Percentiles rank a stretch among this genome's conserved stretches.
These are phyloP conservation scores for Nymphalis polychloros DNA, from an alignment of 2,888 invertebrate species.

Conservation along the genomic window DNA sequence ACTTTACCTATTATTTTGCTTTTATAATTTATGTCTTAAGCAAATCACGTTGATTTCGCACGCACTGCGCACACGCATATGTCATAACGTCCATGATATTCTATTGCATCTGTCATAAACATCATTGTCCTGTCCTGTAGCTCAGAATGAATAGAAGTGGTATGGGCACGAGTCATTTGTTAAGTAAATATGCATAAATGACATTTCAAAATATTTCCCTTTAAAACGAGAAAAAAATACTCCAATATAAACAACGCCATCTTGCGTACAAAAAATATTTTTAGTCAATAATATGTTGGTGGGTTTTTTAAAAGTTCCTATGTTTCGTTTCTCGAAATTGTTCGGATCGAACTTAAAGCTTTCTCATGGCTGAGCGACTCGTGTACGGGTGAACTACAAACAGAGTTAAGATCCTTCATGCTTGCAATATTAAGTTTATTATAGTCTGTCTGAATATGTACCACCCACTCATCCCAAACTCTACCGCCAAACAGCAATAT, in stretches of 20 bases:
- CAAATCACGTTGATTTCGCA: conserved; percentile 46
- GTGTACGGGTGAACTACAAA: no score
- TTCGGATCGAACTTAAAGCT: neutral
- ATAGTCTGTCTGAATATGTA: no score
- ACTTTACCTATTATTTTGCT: conserved; percentile 26
- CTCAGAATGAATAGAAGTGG: conserved; percentile 23
- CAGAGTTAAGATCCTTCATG: no score
- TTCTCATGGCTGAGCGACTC: no score
- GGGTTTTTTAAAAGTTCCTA: neutral
- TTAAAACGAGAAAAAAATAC: no score
- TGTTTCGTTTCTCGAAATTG: no score
- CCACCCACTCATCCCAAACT: no score
- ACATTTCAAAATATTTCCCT: neutral
- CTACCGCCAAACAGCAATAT: no score
- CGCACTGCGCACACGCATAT: conserved; percentile 44
- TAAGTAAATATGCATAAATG: conserved; percentile 4
- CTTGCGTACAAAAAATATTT: no score
- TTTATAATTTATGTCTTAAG: conserved; percentile 48
- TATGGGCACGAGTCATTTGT: neutral
- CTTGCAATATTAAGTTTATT: no score
- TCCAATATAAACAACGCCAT: no score
- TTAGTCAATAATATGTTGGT: no score
- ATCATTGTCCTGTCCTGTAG: conserved; percentile 48
- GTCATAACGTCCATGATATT: conserved; percentile 54
- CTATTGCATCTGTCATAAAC: conserved; percentile 57